Conservation (phyloP, 2,888 invertebrate genomes). For the Cistogaster globosa region DNA sequence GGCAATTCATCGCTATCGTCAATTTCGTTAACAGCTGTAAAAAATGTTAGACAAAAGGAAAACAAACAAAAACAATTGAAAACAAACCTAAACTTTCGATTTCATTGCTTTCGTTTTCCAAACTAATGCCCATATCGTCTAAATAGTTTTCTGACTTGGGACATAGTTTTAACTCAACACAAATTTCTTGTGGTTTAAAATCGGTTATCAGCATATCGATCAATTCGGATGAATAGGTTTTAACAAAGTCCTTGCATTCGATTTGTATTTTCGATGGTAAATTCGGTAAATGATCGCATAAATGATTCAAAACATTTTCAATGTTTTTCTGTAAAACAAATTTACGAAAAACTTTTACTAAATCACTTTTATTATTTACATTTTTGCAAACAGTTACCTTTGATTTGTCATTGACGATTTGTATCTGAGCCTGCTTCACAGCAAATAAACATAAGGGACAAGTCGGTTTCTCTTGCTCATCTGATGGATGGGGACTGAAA, state of each 20-base stretch:
- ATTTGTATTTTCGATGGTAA: constrained; percentile 86
- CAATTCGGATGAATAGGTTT: constrained; percentile 89
- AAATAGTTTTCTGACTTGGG: constrained; percentile 83
- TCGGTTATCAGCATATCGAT: constrained; percentile 91
- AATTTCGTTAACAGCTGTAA: constrained; percentile 75
- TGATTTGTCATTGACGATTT: constrained; percentile 89
- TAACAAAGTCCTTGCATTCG: constrained; percentile 90
- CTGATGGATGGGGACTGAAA: constrained; percentile 80
- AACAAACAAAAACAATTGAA: background rate
- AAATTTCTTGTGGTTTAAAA: constrained; percentile 89
- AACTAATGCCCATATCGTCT: constrained; percentile 76
- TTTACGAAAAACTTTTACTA: background rate
- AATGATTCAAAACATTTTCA: constrained; percentile 86
- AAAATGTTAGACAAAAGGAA: background rate
- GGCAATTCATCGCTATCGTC: constrained; percentile 77
- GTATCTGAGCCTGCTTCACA: constrained; percentile 89
- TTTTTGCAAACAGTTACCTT: constrained; percentile 84
- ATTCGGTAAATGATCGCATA: constrained; percentile 88
- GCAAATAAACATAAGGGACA: constrained; percentile 94
- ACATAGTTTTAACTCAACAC: constrained; percentile 90
- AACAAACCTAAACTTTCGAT: constrained; percentile 66
- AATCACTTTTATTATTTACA: background rate
- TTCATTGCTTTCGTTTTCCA: constrained; percentile 70
- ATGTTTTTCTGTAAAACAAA: constrained; percentile 86
- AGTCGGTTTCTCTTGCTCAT: constrained; percentile 85